phyloP scores from a whole-genome alignment of 2,113 vertebrate species.

The Gallinago jamesoni region DNA sequence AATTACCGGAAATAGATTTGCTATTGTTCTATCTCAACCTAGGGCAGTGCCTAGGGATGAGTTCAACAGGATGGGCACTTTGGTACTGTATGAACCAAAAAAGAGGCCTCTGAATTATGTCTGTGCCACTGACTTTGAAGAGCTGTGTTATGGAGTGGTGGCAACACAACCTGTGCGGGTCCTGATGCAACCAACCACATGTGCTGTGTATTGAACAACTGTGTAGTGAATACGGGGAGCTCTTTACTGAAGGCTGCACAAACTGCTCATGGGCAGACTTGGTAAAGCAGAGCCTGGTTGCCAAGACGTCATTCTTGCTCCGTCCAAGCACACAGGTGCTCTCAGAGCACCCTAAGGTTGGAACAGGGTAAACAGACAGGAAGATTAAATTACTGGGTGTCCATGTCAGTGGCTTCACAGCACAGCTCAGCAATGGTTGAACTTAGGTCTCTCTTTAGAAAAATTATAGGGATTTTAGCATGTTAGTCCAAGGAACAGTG shows the following conservation, averaged over 20 bases:
- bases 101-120: neutral
- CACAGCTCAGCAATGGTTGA: neutral
- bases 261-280: neutral
- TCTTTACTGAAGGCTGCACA: neutral
- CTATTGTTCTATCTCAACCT: neutral
- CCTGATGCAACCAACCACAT: neutral
- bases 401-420: neutral
- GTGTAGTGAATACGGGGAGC: rapidly evolving
- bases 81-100: neutral
- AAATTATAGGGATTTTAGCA: neutral
- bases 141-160: neutral
- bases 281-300: neutral
- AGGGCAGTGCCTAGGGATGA: neutral
- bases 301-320: neutral
- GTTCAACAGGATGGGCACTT: neutral
- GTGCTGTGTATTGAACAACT: neutral
- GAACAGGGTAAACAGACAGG: neutral
- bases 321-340: neutral
- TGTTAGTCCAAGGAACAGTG: neutral
- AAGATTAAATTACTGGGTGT: neutral
- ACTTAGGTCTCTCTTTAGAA: neutral
- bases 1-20: neutral
- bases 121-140: neutral
- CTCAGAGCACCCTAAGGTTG: neutral
- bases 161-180: neutral